These are phyloP conservation scores for Podarcis siculus DNA, from an alignment of 2,797 vertebrate genomes.

Conservation along the genomic window DNA sequence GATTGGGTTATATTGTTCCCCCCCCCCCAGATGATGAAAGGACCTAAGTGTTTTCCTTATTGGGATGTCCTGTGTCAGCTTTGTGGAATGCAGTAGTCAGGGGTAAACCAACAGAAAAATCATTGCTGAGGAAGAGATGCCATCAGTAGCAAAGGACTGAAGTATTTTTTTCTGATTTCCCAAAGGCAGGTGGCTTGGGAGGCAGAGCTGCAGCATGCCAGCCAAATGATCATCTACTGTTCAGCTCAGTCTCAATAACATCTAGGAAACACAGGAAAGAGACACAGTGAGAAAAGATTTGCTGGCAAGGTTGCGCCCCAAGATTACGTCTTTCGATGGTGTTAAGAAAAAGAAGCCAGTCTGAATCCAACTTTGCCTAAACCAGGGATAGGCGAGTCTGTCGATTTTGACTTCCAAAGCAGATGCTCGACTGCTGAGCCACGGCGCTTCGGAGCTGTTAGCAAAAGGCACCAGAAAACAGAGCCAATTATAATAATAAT, in stretches of 20 bases:
- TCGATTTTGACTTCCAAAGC: no score
- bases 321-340: background rate
- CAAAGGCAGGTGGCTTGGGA: slow-evolving; percentile 33
- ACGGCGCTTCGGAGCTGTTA: no score
- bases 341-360: background rate
- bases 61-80: slow-evolving; percentile 51
- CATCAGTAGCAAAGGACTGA: slow-evolving; percentile 58
- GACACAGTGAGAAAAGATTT: slow-evolving; percentile 51
- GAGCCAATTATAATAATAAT: no score
- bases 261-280: slow-evolving; percentile 58
- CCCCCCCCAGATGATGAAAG: slow-evolving; percentile 46
- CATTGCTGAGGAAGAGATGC: slow-evolving; percentile 33
- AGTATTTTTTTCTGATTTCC: slow-evolving; percentile 61
- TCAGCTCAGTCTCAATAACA: background rate
- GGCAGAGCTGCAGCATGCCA: slow-evolving; percentile 41
- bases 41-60: slow-evolving; percentile 46
- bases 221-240: slow-evolving; percentile 34
- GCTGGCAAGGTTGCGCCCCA: slow-evolving; percentile 39
- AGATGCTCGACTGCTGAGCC: no score
- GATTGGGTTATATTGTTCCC: no score
- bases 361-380: background rate
- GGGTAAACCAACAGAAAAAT: slow-evolving; percentile 68
- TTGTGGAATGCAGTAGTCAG: slow-evolving; percentile 22
- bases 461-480: no score
- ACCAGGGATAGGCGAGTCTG: no score